Evolutionary conservation across 2,888 invertebrate species (phyloP).

Genomic region (Tetragonula carbonaria): DNA sequence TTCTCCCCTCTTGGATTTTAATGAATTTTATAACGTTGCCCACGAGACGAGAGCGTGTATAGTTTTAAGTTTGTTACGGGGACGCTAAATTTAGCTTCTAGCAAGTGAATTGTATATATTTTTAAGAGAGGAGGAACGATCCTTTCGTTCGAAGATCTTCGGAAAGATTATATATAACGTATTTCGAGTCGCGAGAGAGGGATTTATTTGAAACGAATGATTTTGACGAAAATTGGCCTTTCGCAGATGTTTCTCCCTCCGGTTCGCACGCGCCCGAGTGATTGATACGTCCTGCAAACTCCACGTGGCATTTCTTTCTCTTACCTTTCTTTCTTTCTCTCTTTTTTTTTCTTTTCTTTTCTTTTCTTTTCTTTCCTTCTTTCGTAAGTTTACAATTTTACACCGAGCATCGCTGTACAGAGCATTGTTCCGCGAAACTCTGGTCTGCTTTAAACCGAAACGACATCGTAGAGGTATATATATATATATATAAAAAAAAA

Average conservation of each 20-base stretch:
- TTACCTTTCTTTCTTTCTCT: slow-evolving; percentile 7
- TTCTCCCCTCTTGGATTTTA: background rate
- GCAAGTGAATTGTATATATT: background rate
- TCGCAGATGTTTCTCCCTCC: slow-evolving; percentile 41
- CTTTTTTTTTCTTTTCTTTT: background rate
- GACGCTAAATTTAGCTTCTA: background rate
- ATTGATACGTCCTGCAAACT: slow-evolving; percentile 26
- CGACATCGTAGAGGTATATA: slow-evolving; percentile 38
- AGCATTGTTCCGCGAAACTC: slow-evolving; percentile 68
- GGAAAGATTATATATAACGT: background rate
- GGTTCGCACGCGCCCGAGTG: slow-evolving; percentile 11
- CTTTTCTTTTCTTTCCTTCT: background rate
- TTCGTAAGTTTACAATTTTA: slow-evolving; percentile 61
- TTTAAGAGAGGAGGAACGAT: background rate
- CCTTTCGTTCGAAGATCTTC: background rate
- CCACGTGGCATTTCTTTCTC: slow-evolving; percentile 59
- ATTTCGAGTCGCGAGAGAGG: background rate
- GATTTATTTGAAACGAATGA: background rate
- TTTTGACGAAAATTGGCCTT: slow-evolving; percentile 23
- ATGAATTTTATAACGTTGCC: background rate
- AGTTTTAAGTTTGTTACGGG: background rate
- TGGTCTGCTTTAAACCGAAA: slow-evolving; percentile 65
- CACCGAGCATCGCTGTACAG: slow-evolving; percentile 67
- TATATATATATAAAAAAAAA: too few relatives aligned
- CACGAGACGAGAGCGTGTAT: background rate